phyloP scores from a whole-genome alignment of 1,140 invertebrate genomes.

The Mactra quadrangularis region DNA sequence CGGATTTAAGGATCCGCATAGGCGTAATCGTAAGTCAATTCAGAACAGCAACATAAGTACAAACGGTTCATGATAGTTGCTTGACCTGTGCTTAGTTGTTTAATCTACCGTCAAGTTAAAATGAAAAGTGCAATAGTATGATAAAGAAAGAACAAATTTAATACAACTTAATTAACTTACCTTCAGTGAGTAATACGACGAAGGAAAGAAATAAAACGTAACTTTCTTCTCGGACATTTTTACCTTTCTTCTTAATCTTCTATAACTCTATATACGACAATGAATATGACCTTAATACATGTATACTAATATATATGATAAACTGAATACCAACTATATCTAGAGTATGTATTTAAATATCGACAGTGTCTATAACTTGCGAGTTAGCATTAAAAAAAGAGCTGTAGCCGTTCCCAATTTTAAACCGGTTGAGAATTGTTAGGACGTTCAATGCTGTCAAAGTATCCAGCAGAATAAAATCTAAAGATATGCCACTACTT shows the following conservation, averaged over 20 bases:
- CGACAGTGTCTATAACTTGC: neutral
- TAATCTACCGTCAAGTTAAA: no score
- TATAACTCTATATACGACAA: neutral
- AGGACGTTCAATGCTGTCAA: no score
- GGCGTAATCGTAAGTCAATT: no score
- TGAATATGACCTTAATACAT: neutral
- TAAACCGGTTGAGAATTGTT: no score
- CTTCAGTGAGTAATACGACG: slow-evolving; percentile 34
- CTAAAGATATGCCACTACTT: no score
- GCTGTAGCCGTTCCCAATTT: no score
- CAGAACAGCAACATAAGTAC: no score
- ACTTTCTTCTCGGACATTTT: neutral
- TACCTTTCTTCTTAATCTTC: no score
- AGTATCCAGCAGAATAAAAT: no score
- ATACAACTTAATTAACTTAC: slow-evolving; percentile 3
- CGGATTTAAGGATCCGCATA: no score
- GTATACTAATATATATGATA: neutral
- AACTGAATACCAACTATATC: neutral
- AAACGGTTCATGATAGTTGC: no score
- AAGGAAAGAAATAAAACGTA: slow-evolving; percentile 18
- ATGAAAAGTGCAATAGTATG: neutral
- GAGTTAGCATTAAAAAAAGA: neutral
- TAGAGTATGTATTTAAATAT: neutral
- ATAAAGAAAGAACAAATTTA: neutral
- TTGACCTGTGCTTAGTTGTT: no score